Conservation (phyloP, 2,113 vertebrate species). For the Austrofundulus limnaeus region DNA sequence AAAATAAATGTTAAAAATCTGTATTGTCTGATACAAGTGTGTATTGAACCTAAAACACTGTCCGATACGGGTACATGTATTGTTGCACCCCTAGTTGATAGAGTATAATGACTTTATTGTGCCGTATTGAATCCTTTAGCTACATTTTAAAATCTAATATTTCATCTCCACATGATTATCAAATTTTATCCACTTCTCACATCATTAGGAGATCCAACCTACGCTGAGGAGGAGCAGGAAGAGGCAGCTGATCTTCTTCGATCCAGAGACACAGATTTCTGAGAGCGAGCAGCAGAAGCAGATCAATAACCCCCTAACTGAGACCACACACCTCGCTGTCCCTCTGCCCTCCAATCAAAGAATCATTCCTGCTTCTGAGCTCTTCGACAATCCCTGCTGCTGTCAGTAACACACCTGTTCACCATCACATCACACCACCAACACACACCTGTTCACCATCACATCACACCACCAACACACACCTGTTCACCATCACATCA, state of each 20-base stretch:
- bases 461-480: too few relatives aligned
- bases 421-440: background rate
- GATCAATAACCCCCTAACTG: slow-evolving; percentile 38
- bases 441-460: too few relatives aligned
- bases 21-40: too few relatives aligned
- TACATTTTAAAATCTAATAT: too few relatives aligned
- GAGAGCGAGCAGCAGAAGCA: slow-evolving; percentile 49
- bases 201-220: slow-evolving; percentile 20
- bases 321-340: slow-evolving; percentile 33
- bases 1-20: too few relatives aligned
- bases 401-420: slow-evolving; percentile 63
- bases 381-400: slow-evolving; percentile 66
- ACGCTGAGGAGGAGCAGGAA: slow-evolving; percentile 33
- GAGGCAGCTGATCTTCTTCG: slow-evolving; percentile 75
- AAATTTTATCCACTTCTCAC: background rate
- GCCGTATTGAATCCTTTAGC: too few relatives aligned
- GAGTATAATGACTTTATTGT: too few relatives aligned
- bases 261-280: slow-evolving; percentile 69
- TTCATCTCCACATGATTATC: background rate
- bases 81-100: too few relatives aligned
- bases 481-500: too few relatives aligned
- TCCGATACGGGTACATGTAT: too few relatives aligned
- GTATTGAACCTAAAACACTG: too few relatives aligned
- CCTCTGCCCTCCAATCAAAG: background rate
- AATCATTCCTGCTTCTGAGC: slow-evolving; percentile 38